Conservation (phyloP, 2,113 vertebrate genomes). For the Leptosomus discolor region DNA sequence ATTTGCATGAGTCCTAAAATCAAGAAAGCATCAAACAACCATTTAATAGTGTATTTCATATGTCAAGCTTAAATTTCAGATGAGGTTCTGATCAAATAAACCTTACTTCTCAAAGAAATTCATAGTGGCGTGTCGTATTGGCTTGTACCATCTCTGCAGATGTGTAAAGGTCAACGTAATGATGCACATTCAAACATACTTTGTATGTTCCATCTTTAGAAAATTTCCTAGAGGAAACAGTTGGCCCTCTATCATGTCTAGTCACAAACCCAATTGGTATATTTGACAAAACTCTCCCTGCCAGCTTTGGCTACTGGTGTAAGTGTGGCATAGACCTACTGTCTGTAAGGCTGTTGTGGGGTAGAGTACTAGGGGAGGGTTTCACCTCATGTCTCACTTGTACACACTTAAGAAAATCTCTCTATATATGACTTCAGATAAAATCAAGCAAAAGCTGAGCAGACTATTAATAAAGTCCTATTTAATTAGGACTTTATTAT, state of each 20-base stretch:
- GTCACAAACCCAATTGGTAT: neutral
- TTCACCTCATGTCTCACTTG: neutral
- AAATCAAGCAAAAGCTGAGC: neutral
- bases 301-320: neutral
- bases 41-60: conserved; percentile 3
- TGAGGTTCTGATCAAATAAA: neutral
- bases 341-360: neutral
- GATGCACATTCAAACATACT: neutral
- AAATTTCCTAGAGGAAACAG: neutral
- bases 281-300: neutral
- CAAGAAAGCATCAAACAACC: conserved; percentile 60
- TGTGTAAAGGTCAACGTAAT: neutral
- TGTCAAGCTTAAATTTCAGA: neutral
- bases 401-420: neutral
- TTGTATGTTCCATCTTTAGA: neutral
- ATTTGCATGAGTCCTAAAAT: conserved; percentile 67
- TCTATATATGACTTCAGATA: neutral
- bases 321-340: neutral
- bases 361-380: neutral
- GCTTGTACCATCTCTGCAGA: neutral
- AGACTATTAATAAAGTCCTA: neutral
- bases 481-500: neutral
- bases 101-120: neutral
- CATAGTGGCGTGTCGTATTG: neutral
- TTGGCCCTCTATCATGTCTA: neutral